Percentiles rank a stretch among this genome's conserved stretches.
Conservation (phyloP, 2,113 vertebrate genomes). For the Limnothrissa miodon region DNA sequence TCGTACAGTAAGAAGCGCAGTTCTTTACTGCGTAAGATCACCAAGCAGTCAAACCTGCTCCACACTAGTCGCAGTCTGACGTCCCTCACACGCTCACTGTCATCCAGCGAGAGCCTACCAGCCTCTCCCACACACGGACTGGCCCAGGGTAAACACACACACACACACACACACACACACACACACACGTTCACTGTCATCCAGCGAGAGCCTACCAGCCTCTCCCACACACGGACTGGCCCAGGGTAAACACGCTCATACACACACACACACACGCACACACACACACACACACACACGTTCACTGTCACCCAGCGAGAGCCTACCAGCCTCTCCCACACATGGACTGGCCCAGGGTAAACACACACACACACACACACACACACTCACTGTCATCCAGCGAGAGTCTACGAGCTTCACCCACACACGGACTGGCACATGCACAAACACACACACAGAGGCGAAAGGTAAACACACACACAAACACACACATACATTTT, state of each 20-base stretch:
- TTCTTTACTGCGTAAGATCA: slow-evolving; percentile 89
- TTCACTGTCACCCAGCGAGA: background rate
- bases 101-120: slow-evolving; percentile 90
- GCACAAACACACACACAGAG: background rate
- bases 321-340: background rate
- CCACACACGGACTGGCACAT: background rate
- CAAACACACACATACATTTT: no score
- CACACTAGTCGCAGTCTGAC: slow-evolving; percentile 90
- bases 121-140: slow-evolving; percentile 88
- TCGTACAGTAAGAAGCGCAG: slow-evolving; percentile 80
- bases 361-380: background rate
- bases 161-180: slow-evolving; percentile 1
- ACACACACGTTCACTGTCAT: background rate
- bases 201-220: no score
- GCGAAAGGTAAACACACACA: background rate
- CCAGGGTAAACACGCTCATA: background rate
- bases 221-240: background rate
- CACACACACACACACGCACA: background rate
- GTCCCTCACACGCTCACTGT: slow-evolving; percentile 86
- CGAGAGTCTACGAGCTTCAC: no score
- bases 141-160: slow-evolving; percentile 51
- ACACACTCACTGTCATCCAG: background rate
- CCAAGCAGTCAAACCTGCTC: slow-evolving; percentile 88
- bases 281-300: background rate
- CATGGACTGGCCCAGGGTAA: background rate